Evolutionary conservation across 2,888 invertebrate genomes (phyloP).

Genomic region (Allophyes oxyacanthae): DNA sequence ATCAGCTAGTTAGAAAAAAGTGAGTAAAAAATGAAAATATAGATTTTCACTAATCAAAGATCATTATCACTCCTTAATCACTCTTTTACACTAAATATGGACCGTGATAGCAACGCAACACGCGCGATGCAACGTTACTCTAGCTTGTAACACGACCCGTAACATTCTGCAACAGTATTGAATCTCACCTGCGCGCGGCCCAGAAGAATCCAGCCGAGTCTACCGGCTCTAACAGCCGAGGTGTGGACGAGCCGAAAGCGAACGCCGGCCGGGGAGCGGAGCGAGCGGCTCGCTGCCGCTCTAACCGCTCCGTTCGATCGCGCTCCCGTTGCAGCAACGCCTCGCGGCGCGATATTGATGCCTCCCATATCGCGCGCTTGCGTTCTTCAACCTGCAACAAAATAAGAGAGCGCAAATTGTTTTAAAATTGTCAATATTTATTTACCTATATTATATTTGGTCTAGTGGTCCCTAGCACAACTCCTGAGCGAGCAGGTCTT

Average conservation of each 20-base stretch:
- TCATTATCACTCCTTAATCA: too few species aligned
- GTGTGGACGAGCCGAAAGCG: slow-evolving; percentile 97
- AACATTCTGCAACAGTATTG: neutral
- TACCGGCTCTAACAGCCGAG: slow-evolving; percentile 94
- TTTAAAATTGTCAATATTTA: too few species aligned
- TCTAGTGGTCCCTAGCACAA: too few species aligned
- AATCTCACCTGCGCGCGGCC: slow-evolving; percentile 93
- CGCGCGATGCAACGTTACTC: neutral
- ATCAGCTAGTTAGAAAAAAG: neutral
- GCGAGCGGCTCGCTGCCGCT: slow-evolving; percentile 94
- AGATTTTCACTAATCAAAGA: neutral
- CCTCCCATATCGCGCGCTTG: slow-evolving; percentile 96
- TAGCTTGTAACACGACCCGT: neutral
- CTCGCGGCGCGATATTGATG: slow-evolving; percentile 95
- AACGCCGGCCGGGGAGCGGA: slow-evolving; percentile 91
- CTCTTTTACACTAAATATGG: too few species aligned
- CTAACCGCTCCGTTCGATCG: slow-evolving; percentile 95
- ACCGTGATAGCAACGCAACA: slow-evolving; percentile 9
- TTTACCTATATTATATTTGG: too few species aligned
- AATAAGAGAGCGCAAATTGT: slow-evolving; percentile 4
- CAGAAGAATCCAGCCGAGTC: slow-evolving; percentile 95
- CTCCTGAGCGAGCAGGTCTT: too few species aligned
- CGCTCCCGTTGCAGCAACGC: slow-evolving; percentile 95
- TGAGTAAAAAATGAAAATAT: neutral
- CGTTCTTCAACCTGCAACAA: slow-evolving; percentile 94